Base-by-base conservation (phyloP, 1,140 invertebrate species). In the Hyphantria cunea region DNA sequence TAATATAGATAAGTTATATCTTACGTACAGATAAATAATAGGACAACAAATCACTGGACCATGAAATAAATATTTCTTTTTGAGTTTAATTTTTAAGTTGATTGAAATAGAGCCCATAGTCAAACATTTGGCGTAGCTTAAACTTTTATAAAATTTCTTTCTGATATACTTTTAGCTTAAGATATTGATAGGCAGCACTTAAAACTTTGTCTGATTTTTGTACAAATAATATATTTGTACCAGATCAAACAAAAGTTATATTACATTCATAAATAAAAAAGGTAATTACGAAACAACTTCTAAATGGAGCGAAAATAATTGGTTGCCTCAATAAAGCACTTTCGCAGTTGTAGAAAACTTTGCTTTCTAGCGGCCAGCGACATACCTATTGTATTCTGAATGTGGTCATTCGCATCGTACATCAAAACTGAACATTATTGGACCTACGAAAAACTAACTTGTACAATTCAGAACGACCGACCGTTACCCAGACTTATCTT, bases 371-470 rank as follows among this genome's bases (percentile, higher is more conserved):
- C 14, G 12, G 50, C 52, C n/a, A 70, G 70, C 72, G 65, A 69
- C 25, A 44, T 12, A 41, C 31, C 17, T 47, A 58, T 14, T 48
- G 14, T 39, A 37, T 6, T 48, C 6, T 58, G 12, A 49, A 34
- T 76, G 52, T 72, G 78, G 68, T 66, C 68, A 72, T 25, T 54
- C 66, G 12, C 42, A 42, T 47, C 69, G 60, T 82, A 77, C 63
- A 78, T 81, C 76, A 81, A 76, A 79, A 56, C 55, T 63, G 68
- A 44, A 56, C 72, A 78, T 77, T 77, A 79, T 47, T 48, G 32
- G 34, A 61, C 47, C 72, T 69, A 79, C 74, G 74, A 76, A 79
- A 76, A 79, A 75, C 70, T 68, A 78, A 79, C 79, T 82, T 80
- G 67, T 54, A 62, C 77, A 76, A 82, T 82, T 78, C 78, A 60